These are phyloP conservation scores for Xestia xanthographa DNA, from an alignment of 2,888 invertebrate species.

Conservation along the genomic window DNA sequence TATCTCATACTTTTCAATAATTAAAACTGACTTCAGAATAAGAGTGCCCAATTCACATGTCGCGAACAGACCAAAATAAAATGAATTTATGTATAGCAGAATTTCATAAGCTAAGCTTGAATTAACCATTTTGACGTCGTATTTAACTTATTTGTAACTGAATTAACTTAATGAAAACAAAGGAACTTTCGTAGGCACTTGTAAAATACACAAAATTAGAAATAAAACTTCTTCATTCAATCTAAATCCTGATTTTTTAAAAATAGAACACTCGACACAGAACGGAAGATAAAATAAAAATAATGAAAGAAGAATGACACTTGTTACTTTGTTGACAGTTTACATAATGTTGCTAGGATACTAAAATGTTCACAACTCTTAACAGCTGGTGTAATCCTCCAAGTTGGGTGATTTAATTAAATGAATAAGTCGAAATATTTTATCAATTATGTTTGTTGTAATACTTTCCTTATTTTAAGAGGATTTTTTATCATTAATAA, in stretches of 20 bases:
- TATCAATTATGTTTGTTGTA: not conserved
- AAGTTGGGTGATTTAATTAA: not conserved
- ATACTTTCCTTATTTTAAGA: fast-evolving
- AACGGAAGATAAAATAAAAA: conserved; percentile 6
- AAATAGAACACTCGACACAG: conserved; percentile 68
- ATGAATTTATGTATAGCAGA: conserved; percentile 95
- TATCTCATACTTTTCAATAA: conserved; percentile 89
- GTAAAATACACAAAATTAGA: not conserved
- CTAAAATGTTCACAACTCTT: not conserved
- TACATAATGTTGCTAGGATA: conserved; percentile 39
- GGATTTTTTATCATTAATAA: not conserved
- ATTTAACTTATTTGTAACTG: conserved; percentile 1
- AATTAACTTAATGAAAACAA: conserved; percentile 46
- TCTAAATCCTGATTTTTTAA: conserved; percentile 58
- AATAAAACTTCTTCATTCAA: not conserved
- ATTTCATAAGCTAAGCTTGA: conserved; percentile 96
- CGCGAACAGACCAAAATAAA: conserved; percentile 96
- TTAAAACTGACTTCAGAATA: conserved; percentile 94
- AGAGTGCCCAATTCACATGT: conserved; percentile 95
- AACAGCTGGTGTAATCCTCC: not conserved
- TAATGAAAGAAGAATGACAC: not conserved
- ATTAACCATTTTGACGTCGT: conserved; percentile 90
- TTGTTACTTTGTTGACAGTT: conserved; percentile 31
- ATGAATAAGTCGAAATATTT: too few species aligned
- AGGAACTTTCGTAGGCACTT: conserved; percentile 45